Base-by-base conservation (phyloP, 2,797 vertebrate genomes). In the Rhinatrema bivittatum region DNA sequence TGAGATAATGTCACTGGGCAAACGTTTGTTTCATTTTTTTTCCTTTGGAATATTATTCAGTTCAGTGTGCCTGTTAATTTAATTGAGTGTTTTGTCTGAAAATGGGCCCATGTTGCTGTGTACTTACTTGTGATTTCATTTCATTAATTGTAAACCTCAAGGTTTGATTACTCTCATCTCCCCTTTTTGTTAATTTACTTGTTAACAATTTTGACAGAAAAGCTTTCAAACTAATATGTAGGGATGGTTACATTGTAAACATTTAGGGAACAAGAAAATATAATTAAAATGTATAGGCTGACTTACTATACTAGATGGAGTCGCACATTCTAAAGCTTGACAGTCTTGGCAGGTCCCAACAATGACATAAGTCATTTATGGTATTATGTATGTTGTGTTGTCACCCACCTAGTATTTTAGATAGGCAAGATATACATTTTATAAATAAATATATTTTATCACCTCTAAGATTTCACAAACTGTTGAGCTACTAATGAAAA, bases 31-130 rank as follows among this genome's bases (percentile, higher is more conserved):
- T 70, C 50, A 36, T 53, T 60, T 59, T 27, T 20, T 62, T 61
- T 37, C 34, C 34, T 48, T 62, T 42, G 15, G 31, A 47, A 42
- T 58, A 51, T 72, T 76, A 70, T 71, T 69, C 61, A 62, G 73
- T 60, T 42, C 35, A 68, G 29, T 50, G 44, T 46, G 56, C 68
- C 55, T 72, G 41, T 68, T 74, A 75, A 72, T 72, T 71, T 74
- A 72, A 73, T 76, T 68, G 77, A 69, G 65, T 50, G 40, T 44
- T 78, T 71, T 70, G 64, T 77, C 78, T 53, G 72, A 63, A 58
- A 70, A 52, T 24, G 50, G 62, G 70, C 53, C 30, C 36, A 51
- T 61, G 67, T 58, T 46, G 42, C 52, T 68, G 42, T 60, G 51
- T 62, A 67, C 45, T 65, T 57, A 62, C 53, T 69, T 50, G 57